Conservation (phyloP, 2,888 invertebrate genomes). For the Patella ulyssiponensis region DNA sequence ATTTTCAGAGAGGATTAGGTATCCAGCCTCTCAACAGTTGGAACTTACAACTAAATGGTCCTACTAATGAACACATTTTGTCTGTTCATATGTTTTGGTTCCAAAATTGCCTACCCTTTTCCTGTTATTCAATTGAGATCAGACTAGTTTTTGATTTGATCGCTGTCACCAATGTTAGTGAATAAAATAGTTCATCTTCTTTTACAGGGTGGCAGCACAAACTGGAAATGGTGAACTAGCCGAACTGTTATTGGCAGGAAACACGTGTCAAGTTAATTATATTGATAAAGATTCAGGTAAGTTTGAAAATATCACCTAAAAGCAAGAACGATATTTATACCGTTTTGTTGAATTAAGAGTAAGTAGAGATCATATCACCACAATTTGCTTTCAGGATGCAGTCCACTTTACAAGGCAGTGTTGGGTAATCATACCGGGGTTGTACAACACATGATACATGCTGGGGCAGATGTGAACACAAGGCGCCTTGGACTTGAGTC, state of each 20-base stretch:
- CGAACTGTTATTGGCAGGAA: constrained; percentile 49
- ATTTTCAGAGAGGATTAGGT: too few relatives aligned
- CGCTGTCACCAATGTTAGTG: too few relatives aligned
- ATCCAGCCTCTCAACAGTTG: too few relatives aligned
- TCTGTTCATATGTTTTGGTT: too few relatives aligned
- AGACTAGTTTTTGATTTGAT: background rate
- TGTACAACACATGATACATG: constrained; percentile 53
- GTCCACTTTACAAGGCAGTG: constrained; percentile 63
- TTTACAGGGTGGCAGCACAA: constrained; percentile 61
- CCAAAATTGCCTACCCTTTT: background rate
- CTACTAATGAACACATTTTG: too few relatives aligned
- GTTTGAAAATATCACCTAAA: background rate
- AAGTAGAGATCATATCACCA: too few relatives aligned
- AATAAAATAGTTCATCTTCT: too few relatives aligned
- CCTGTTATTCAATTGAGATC: background rate
- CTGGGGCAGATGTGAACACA: constrained; percentile 67
- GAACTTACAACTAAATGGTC: too few relatives aligned
- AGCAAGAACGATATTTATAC: too few relatives aligned
- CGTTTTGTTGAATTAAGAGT: too few relatives aligned
- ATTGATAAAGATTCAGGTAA: constrained; percentile 57
- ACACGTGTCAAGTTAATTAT: constrained; percentile 63
- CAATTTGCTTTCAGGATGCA: constrained; percentile 46
- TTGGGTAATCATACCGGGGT: constrained; percentile 52
- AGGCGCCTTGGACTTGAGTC: constrained; percentile 48
- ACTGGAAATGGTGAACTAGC: constrained; percentile 55